Conservation (phyloP, 1,140 invertebrate genomes). For the Chironomus tepperi region DNA sequence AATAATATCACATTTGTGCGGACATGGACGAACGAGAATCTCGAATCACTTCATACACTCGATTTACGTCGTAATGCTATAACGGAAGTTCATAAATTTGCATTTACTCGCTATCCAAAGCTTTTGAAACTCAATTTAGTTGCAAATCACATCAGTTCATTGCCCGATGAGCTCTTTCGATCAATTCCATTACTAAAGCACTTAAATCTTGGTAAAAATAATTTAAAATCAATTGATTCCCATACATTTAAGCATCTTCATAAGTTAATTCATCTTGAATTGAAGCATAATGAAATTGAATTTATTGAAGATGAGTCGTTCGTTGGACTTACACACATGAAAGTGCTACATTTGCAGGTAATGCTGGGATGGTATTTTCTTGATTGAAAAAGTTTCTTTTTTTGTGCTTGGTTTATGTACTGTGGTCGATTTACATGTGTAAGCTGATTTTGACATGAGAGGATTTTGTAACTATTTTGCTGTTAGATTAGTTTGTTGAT, state of each 20-base stretch:
- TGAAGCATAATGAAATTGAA: slow-evolving; percentile 34
- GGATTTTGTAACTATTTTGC: too few species aligned
- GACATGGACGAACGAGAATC: slow-evolving; percentile 33
- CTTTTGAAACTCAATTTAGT: slow-evolving; percentile 33
- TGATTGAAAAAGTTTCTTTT: too few species aligned
- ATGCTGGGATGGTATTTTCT: background rate
- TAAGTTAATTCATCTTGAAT: slow-evolving; percentile 31
- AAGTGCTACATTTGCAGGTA: slow-evolving; percentile 29
- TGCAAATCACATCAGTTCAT: slow-evolving; percentile 31
- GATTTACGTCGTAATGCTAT: slow-evolving; percentile 34
- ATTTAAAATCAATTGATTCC: slow-evolving; percentile 29
- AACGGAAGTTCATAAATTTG: slow-evolving; percentile 24
- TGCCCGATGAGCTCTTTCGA: slow-evolving; percentile 30
- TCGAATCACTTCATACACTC: slow-evolving; percentile 30
- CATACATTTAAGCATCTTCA: slow-evolving; percentile 31
- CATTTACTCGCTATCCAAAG: slow-evolving; percentile 33
- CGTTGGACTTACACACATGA: slow-evolving; percentile 32
- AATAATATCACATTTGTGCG: slow-evolving; percentile 32
- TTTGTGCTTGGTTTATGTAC: too few species aligned
- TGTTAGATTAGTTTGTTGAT: too few species aligned
- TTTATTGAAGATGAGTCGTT: slow-evolving; percentile 29
- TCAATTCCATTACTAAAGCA: slow-evolving; percentile 32
- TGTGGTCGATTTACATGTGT: too few species aligned
- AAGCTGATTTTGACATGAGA: too few species aligned
- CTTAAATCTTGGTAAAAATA: slow-evolving; percentile 34